phyloP scores from a whole-genome alignment of 2,113 vertebrate species.

The Protomyctophum bolini region DNA sequence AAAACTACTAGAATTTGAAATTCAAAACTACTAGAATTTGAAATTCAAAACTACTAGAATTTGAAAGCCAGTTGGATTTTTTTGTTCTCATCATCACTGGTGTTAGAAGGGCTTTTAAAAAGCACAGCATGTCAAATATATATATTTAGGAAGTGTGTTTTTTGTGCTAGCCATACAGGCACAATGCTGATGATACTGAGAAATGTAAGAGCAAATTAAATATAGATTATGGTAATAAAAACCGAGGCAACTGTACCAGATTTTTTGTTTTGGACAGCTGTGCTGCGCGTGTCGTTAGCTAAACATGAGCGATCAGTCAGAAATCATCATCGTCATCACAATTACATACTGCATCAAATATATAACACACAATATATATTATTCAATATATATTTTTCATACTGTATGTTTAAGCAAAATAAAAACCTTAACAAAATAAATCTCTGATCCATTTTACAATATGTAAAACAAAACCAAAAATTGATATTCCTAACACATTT shows the following conservation, averaged over 20 bases:
- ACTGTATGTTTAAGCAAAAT: slow-evolving; percentile 73
- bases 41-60: too few species aligned
- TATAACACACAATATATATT: slow-evolving; percentile 68
- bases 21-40: too few species aligned
- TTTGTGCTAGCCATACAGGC: not conserved
- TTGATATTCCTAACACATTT: slow-evolving; percentile 40
- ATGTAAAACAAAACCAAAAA: slow-evolving; percentile 70
- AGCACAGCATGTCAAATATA: too few species aligned
- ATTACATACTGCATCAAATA: slow-evolving; percentile 73
- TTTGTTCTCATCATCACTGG: too few species aligned
- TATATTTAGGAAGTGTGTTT: not conserved
- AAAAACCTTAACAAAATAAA: slow-evolving; percentile 81
- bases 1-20: too few species aligned
- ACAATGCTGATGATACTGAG: too few species aligned
- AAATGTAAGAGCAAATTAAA: too few species aligned
- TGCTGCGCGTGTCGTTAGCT: slow-evolving; percentile 14
- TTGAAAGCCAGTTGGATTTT: too few species aligned
- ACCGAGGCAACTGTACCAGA: too few species aligned
- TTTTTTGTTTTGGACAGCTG: slow-evolving; percentile 1
- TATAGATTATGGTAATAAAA: too few species aligned
- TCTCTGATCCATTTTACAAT: slow-evolving; percentile 75
- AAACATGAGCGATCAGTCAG: slow-evolving; percentile 49
- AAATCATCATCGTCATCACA: slow-evolving; percentile 44
- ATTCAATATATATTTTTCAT: slow-evolving; percentile 65
- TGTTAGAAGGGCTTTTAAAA: too few species aligned